Evolutionary conservation across 2,888 invertebrate species (phyloP).

Genomic region (Xanthorhoe designata): DNA sequence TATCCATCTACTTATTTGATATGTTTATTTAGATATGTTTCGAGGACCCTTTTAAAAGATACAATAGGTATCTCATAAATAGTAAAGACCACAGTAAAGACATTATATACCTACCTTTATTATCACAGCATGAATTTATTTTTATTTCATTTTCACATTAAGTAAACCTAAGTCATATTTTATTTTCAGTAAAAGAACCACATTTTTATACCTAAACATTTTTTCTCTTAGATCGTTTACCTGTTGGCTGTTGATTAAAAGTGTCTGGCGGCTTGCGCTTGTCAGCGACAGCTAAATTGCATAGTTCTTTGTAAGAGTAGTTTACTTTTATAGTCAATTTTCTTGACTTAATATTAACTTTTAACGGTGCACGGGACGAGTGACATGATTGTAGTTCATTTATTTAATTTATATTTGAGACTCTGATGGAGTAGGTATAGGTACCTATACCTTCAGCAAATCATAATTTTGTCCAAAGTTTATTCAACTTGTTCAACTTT

Average conservation of each 20-base stretch:
- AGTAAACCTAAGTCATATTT: conserved; percentile 4
- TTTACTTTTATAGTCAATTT: conserved; percentile 4
- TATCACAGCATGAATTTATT: too few species aligned
- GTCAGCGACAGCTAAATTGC: conserved; percentile 17
- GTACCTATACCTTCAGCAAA: too few species aligned
- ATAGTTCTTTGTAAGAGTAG: conserved; percentile 10
- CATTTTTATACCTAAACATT: conserved; percentile 12
- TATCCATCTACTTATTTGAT: background rate
- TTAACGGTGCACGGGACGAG: background rate
- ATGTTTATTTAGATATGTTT: background rate
- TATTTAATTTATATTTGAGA: background rate
- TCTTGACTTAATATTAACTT: background rate
- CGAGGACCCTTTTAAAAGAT: conserved; percentile 4
- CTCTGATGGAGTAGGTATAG: too few species aligned
- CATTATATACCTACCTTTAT: too few species aligned
- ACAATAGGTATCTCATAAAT: conserved; percentile 12
- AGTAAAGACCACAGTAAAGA: conserved; percentile 21
- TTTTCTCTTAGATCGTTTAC: conserved; percentile 20
- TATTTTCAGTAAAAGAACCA: conserved; percentile 15
- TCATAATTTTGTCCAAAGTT: too few species aligned
- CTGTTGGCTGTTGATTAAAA: conserved; percentile 27
- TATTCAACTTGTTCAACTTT: too few species aligned
- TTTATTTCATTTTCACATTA: too few species aligned
- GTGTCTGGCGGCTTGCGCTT: conserved; percentile 18
- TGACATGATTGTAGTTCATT: background rate